Percentiles rank a stretch among this genome's conserved stretches.
Conservation (phyloP, 2,797 vertebrate species). For the Miichthys miiuy region DNA sequence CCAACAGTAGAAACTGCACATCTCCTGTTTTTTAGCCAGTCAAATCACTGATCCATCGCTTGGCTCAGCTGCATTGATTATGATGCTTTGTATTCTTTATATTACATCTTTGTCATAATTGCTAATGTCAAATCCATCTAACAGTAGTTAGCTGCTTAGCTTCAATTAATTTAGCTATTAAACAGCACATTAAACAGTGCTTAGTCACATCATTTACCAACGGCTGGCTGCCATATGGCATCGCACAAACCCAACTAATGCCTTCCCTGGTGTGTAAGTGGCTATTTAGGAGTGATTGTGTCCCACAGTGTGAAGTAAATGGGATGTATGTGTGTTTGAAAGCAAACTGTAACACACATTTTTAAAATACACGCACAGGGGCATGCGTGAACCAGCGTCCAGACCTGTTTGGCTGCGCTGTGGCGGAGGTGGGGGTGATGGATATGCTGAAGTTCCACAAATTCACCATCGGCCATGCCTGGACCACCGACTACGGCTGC, state of each 20-base stretch:
- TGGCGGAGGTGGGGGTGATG: slow-evolving; percentile 86
- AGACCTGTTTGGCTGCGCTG: slow-evolving; percentile 84
- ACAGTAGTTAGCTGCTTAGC: slow-evolving; percentile 53
- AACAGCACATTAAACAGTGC: slow-evolving; percentile 66
- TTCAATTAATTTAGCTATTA: slow-evolving; percentile 66
- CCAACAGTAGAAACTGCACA: background rate
- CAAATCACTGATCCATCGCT: background rate
- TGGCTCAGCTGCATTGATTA: slow-evolving; percentile 4
- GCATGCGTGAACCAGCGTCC: slow-evolving; percentile 85
- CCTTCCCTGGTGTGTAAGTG: slow-evolving; percentile 40
- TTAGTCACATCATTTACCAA: slow-evolving; percentile 54
- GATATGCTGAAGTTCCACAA: slow-evolving; percentile 89
- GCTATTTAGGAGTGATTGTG: slow-evolving; percentile 41
- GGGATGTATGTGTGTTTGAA: background rate
- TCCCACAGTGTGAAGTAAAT: slow-evolving; percentile 21
- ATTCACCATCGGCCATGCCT: slow-evolving; percentile 88
- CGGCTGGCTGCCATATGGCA: slow-evolving; percentile 61
- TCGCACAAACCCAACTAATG: slow-evolving; percentile 42
- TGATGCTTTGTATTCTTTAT: slow-evolving; percentile 8
- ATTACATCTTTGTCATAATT: slow-evolving; percentile 38
- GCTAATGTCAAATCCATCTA: slow-evolving; percentile 61
- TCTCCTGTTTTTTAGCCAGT: background rate
- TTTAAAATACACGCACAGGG: slow-evolving; percentile 56
- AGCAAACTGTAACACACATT: background rate
- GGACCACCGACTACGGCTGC: slow-evolving; percentile 88